Conservation (phyloP, 2,888 invertebrate species). For the Timema podura region DNA sequence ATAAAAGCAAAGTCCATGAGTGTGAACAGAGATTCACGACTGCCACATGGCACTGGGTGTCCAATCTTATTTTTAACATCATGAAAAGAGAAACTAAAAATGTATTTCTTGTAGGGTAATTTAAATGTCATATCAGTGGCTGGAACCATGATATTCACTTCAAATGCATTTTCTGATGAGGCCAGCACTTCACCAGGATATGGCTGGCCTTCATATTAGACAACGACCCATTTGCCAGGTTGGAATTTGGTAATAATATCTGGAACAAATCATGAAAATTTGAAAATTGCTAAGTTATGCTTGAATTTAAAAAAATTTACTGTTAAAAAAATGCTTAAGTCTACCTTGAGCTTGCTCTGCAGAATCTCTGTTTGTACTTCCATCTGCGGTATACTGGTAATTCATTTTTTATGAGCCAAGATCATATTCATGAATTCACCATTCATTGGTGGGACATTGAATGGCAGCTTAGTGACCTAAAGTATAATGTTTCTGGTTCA, state of each 20-base stretch:
- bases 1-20: background rate
- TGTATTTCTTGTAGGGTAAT: background rate
- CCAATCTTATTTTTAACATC: slow-evolving; percentile 11
- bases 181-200: slow-evolving; percentile 5
- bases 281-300: background rate
- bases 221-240: slow-evolving; percentile 12
- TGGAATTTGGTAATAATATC: slow-evolving; percentile 6
- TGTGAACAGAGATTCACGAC: slow-evolving; percentile 6
- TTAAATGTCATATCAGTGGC: slow-evolving; percentile 1
- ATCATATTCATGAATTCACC: slow-evolving; percentile 6
- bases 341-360: background rate
- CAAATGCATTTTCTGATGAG: background rate
- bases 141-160: slow-evolving; percentile 4
- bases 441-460: background rate
- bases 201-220: background rate
- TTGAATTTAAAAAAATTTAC: background rate
- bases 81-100: background rate
- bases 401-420: slow-evolving; percentile 9
- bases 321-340: background rate
- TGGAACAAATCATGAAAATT: background rate
- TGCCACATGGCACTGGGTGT: background rate
- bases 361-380: slow-evolving; percentile 4
- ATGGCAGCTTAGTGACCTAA: slow-evolving; percentile 3
- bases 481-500: background rate
- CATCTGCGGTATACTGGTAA: background rate